Evolutionary conservation across 2,797 vertebrate species (phyloP).

Genomic region (Epinephelus malabaricus): DNA sequence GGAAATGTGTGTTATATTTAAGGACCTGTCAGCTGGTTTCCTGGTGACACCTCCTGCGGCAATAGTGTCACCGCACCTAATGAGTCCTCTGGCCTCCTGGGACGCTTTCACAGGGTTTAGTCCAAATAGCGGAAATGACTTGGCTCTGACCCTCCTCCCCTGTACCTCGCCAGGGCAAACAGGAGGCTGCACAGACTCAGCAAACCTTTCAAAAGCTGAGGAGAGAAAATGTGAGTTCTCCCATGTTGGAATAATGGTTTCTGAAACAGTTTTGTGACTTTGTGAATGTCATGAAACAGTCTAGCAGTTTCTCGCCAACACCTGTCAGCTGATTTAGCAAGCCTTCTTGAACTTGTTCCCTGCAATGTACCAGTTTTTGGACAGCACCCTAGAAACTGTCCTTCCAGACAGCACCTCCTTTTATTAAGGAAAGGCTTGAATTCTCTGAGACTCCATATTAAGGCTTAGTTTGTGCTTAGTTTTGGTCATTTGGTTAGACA

Average conservation of each 20-base stretch:
- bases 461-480: neutral
- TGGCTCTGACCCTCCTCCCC: slow-evolving; percentile 59
- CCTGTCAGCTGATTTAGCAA: slow-evolving; percentile 18
- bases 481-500: neutral
- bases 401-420: neutral
- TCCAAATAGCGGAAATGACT: slow-evolving; percentile 78
- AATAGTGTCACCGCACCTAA: slow-evolving; percentile 72
- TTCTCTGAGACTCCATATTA: neutral
- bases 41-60: slow-evolving; percentile 69
- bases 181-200: slow-evolving; percentile 57
- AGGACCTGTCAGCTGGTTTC: slow-evolving; percentile 73
- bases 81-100: slow-evolving; percentile 71
- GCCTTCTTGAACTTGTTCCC: neutral
- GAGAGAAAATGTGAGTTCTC: slow-evolving; percentile 37
- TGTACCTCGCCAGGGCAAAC: slow-evolving; percentile 55
- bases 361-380: slow-evolving; percentile 15
- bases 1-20: slow-evolving; percentile 71
- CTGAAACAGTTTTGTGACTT: slow-evolving; percentile 36
- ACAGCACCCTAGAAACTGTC: neutral
- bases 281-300: slow-evolving; percentile 22
- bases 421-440: neutral
- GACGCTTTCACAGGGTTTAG: slow-evolving; percentile 63
- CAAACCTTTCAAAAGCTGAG: slow-evolving; percentile 42
- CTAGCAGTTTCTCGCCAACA: slow-evolving; percentile 22
- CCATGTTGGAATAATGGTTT: slow-evolving; percentile 31